A percentile compares a stretch with the other conserved stretches of the same genome.
Evolutionary conservation across 1,140 invertebrate species (phyloP).

Genomic region (Amyelois transitella): DNA sequence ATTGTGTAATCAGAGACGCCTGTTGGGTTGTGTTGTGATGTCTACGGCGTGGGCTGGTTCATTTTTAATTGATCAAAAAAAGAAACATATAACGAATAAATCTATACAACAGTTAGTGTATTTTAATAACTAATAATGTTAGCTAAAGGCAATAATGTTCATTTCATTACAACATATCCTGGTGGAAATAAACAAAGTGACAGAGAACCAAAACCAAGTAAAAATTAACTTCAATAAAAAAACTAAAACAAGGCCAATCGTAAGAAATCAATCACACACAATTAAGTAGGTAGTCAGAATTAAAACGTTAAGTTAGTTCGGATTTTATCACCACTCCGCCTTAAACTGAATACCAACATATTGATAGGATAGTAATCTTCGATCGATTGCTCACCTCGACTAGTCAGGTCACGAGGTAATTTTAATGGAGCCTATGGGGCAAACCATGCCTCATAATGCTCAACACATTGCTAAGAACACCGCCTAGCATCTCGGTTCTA

Average conservation of each 20-base stretch:
- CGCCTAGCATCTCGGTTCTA: slow-evolving; percentile 15
- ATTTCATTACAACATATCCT: too few relatives aligned
- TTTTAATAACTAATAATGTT: background rate
- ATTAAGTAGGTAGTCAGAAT: background rate
- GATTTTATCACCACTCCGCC: background rate
- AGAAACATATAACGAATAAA: too few relatives aligned
- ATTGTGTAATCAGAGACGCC: background rate
- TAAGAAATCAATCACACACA: background rate
- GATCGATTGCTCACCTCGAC: slow-evolving; percentile 24
- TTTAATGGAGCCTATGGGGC: slow-evolving; percentile 14
- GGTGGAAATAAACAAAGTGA: too few relatives aligned
- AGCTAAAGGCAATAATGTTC: too few relatives aligned
- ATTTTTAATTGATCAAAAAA: too few relatives aligned
- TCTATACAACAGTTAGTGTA: too few relatives aligned
- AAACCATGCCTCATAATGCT: slow-evolving; percentile 8
- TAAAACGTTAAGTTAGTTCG: background rate
- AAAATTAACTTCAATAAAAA: background rate
- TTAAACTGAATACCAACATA: background rate
- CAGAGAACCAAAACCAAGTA: background rate
- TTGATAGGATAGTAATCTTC: background rate
- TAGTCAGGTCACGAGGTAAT: slow-evolving; percentile 31
- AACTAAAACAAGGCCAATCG: background rate
- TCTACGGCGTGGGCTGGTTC: background rate
- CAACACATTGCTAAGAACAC: slow-evolving; percentile 25
- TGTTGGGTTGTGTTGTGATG: background rate